A percentile compares a stretch with the other conserved stretches of the same genome.
These are phyloP conservation scores for Dermochelys coriacea DNA, from an alignment of 2,797 vertebrate species.

Conservation along the genomic window DNA sequence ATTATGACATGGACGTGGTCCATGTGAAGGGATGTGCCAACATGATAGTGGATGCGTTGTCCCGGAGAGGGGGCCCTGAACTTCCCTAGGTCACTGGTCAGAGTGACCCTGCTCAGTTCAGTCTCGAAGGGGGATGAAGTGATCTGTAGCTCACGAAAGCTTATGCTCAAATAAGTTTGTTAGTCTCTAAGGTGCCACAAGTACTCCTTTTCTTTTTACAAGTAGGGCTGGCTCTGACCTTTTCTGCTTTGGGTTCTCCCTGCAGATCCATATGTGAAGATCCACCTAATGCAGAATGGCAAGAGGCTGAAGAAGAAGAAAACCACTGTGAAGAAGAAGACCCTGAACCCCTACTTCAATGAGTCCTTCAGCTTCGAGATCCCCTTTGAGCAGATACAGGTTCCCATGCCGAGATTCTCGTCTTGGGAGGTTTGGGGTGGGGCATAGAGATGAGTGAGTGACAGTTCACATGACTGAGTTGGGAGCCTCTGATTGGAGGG, in stretches of 20 bases:
- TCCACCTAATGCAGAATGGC: slow-evolving; percentile 96
- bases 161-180: too few relatives aligned
- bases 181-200: too few relatives aligned
- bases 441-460: not conserved
- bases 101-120: too few relatives aligned
- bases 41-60: too few relatives aligned
- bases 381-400: slow-evolving; percentile 98
- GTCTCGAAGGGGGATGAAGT: too few relatives aligned
- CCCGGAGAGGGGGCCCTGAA: too few relatives aligned
- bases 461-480: not conserved
- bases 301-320: slow-evolving; percentile 99
- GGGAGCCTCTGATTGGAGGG: not conserved
- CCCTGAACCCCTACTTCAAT: slow-evolving; percentile 97
- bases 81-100: too few relatives aligned
- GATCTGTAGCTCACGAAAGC: too few relatives aligned
- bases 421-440: not conserved
- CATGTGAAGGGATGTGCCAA: too few relatives aligned
- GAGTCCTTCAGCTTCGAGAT: slow-evolving; percentile 99
- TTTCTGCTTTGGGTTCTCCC: not conserved
- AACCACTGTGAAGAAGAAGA: slow-evolving; percentile 99
- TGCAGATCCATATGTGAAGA: slow-evolving; percentile 97
- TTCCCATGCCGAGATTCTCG: slow-evolving; percentile 45
- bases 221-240: not conserved
- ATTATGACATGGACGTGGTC: too few relatives aligned
- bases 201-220: too few relatives aligned